Evolutionary conservation across 2,797 vertebrate genomes (phyloP).

Genomic region (Champsocephalus esox): DNA sequence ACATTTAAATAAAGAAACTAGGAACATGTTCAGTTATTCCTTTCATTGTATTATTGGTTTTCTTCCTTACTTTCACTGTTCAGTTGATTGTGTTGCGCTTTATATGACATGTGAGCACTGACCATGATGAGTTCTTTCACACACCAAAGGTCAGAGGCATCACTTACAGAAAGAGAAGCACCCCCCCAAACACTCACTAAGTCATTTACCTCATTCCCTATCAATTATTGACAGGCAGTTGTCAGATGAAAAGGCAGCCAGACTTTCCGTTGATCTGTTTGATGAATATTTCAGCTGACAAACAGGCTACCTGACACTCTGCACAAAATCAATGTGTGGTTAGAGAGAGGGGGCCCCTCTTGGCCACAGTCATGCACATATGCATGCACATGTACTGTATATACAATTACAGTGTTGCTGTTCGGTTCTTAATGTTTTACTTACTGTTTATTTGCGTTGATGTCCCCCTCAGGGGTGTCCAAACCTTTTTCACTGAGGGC

Average conservation of each 20-base stretch:
- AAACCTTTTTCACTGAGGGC: no score
- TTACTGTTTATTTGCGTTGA: constrained; percentile 37
- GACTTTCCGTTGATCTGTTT: constrained; percentile 83
- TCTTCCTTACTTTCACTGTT: constrained; percentile 87
- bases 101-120: constrained; percentile 60
- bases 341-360: constrained; percentile 59
- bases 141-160: constrained; percentile 88
- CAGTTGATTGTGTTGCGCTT: constrained; percentile 70
- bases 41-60: background rate
- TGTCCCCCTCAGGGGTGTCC: background rate
- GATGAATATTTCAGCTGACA: constrained; percentile 84
- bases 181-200: constrained; percentile 55
- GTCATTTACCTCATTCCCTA: constrained; percentile 70
- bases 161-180: constrained; percentile 71
- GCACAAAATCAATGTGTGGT: constrained; percentile 64
- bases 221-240: constrained; percentile 78
- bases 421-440: constrained; percentile 25
- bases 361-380: constrained; percentile 40
- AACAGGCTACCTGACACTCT: constrained; percentile 78
- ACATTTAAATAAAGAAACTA: background rate
- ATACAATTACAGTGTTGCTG: constrained; percentile 43
- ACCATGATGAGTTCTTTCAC: constrained; percentile 72
- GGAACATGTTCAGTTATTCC: background rate
- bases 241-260: constrained; percentile 77
- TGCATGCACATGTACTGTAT: constrained; percentile 31